These are phyloP conservation scores for Gallinago stenura DNA, from an alignment of 2,797 vertebrate genomes.

Conservation along the genomic window DNA sequence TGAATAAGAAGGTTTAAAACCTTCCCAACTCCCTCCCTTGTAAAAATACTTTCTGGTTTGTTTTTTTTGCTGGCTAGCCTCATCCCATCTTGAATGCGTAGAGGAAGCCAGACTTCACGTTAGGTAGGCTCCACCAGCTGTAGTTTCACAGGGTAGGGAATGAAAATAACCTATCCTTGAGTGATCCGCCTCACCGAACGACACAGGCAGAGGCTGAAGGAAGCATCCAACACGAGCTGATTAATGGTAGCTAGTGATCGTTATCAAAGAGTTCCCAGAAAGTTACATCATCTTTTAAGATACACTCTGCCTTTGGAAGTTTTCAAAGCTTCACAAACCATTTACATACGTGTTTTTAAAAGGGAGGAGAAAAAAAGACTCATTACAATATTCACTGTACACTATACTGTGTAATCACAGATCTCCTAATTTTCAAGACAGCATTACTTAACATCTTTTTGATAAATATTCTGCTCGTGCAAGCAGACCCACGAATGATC, in stretches of 20 bases:
- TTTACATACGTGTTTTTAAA: not conserved
- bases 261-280: not conserved
- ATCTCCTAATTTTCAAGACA: not conserved
- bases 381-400: not conserved
- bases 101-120: not conserved
- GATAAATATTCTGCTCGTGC: not conserved
- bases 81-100: not conserved
- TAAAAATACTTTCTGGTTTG: not conserved
- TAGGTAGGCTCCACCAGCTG: not conserved
- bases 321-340: not conserved
- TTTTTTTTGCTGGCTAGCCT: not conserved
- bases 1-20: not conserved
- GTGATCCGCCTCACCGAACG: not conserved
- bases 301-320: not conserved
- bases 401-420: not conserved
- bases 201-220: not conserved
- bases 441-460: not conserved
- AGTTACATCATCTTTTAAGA: not conserved
- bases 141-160: not conserved
- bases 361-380: not conserved
- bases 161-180: not conserved
- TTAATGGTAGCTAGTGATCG: not conserved
- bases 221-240: not conserved
- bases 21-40: not conserved
- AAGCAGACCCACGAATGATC: not conserved